phyloP scores from a whole-genome alignment of 2,797 vertebrate species.

The Neosilurus mollespiculum region DNA sequence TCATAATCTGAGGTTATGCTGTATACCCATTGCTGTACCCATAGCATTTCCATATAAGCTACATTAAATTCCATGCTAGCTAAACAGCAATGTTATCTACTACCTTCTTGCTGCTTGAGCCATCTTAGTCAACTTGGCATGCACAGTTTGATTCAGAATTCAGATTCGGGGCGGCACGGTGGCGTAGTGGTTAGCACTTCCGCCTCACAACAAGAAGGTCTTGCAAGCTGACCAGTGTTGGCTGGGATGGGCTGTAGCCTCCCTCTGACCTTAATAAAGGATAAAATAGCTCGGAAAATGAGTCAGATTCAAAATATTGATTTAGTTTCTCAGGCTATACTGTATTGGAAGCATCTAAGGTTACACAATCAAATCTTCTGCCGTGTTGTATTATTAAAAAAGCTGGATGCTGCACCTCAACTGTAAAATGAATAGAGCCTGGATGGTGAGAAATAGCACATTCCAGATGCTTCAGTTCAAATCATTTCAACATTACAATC shows the following conservation, averaged over 20 bases:
- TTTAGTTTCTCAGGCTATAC: background rate
- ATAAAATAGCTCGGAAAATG: too few species aligned
- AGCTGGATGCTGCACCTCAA: background rate
- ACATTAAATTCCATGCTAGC: background rate
- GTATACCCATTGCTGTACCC: too few species aligned
- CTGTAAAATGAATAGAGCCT: background rate
- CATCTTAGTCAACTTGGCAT: background rate
- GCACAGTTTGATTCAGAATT: background rate
- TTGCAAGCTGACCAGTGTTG: too few species aligned
- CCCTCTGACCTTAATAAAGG: too few species aligned
- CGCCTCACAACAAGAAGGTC: too few species aligned
- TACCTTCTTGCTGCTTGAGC: background rate
- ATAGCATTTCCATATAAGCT: background rate
- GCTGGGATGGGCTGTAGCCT: too few species aligned
- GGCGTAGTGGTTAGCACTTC: too few species aligned
- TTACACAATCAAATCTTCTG: background rate
- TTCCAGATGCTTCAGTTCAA: background rate
- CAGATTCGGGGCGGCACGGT: too few species aligned
- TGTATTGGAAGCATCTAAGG: background rate
- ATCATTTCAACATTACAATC: background rate
- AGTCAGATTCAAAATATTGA: too few species aligned
- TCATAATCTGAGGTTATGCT: background rate
- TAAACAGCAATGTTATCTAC: background rate
- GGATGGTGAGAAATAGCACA: background rate
- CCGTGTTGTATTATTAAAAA: background rate